Percentiles rank a stretch among this genome's conserved stretches.
Conservation (phyloP, 2,113 vertebrate genomes). For the Dicentrarchus labrax region DNA sequence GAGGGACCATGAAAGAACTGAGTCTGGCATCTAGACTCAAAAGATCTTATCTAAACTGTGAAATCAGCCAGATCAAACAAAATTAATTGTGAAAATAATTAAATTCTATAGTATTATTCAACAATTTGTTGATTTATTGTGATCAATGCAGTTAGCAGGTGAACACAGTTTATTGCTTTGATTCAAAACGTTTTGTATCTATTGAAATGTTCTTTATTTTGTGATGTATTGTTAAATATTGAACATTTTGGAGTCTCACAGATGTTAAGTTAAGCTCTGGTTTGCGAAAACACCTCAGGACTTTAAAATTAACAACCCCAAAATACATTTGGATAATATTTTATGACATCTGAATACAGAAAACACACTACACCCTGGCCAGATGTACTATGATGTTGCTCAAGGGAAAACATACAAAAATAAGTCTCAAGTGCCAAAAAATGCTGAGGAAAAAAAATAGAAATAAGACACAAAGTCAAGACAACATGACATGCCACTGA, state of each 20-base stretch:
- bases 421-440: neutral
- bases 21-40: neutral
- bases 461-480: neutral
- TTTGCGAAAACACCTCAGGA: neutral
- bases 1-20: neutral
- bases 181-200: neutral
- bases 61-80: neutral
- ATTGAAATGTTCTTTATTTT: neutral
- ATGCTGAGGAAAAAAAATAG: neutral
- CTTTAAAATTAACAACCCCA: neutral
- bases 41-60: neutral
- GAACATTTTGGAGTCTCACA: neutral
- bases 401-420: constrained; percentile 20
- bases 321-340: constrained; percentile 6
- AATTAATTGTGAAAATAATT: too few relatives aligned
- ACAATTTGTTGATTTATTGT: neutral
- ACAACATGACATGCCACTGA: neutral
- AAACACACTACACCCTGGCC: constrained; percentile 31
- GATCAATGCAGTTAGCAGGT: neutral
- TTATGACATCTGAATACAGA: constrained; percentile 27
- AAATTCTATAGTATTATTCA: neutral
- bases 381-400: constrained; percentile 37
- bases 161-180: neutral
- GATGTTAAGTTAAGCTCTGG: neutral
- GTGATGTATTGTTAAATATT: neutral